These are phyloP conservation scores for Lepetodrilus schrolli DNA, from an alignment of 2,888 invertebrate genomes.

Conservation along the genomic window DNA sequence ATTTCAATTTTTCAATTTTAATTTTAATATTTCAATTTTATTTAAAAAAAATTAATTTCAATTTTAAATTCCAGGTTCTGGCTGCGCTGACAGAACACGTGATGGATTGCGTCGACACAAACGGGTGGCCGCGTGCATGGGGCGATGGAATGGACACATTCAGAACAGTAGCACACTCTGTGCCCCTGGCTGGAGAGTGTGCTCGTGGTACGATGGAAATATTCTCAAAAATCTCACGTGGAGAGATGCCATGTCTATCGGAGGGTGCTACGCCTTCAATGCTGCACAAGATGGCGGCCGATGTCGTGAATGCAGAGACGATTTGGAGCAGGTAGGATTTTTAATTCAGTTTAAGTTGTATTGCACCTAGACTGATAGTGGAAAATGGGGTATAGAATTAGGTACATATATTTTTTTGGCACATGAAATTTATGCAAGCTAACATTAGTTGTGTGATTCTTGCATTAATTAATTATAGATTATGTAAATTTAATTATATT, in stretches of 20 bases:
- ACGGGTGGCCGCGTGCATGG: slow-evolving; percentile 64
- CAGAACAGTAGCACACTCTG: slow-evolving; percentile 60
- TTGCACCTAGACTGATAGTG: background rate
- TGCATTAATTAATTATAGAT: too few relatives aligned
- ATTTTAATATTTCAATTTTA: too few relatives aligned
- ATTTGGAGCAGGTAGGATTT: slow-evolving; percentile 58
- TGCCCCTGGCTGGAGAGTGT: slow-evolving; percentile 69
- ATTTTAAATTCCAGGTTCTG: slow-evolving; percentile 57
- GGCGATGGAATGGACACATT: slow-evolving; percentile 69
- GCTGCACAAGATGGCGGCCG: slow-evolving; percentile 72
- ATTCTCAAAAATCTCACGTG: slow-evolving; percentile 62
- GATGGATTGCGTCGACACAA: slow-evolving; percentile 54
- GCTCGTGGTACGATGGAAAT: slow-evolving; percentile 57
- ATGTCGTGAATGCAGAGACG: slow-evolving; percentile 64
- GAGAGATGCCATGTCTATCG: slow-evolving; percentile 61
- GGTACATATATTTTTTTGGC: too few relatives aligned
- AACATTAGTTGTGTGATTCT: too few relatives aligned
- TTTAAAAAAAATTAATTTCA: too few relatives aligned
- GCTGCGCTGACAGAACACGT: slow-evolving; percentile 60
- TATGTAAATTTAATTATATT: too few relatives aligned
- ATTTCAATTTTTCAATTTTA: too few relatives aligned
- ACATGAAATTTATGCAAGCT: too few relatives aligned
- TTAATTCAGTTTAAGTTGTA: background rate
- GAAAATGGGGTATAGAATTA: background rate
- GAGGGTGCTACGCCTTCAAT: slow-evolving; percentile 70